Evolutionary conservation across 2,888 invertebrate genomes (phyloP).

Genomic region (Rhogogaster chlorosoma): DNA sequence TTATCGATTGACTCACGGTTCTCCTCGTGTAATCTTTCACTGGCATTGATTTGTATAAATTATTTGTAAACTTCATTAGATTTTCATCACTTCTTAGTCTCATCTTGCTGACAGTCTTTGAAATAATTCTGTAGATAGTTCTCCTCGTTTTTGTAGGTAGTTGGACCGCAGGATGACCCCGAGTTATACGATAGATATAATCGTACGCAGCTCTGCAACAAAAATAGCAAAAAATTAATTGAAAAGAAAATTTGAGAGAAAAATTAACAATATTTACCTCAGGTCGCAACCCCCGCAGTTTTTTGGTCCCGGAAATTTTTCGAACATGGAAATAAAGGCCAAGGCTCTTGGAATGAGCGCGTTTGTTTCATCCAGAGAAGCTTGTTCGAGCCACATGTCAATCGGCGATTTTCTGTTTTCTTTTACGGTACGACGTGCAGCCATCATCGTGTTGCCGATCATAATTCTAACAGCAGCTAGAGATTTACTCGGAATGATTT

Average conservation of each 20-base stretch:
- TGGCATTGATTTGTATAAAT: not conserved
- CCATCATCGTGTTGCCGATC: constrained; percentile 64
- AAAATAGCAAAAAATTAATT: not conserved
- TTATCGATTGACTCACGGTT: constrained; percentile 8
- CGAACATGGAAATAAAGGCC: constrained; percentile 68
- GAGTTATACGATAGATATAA: constrained; percentile 66
- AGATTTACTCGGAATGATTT: constrained; percentile 64
- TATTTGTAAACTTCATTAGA: not conserved
- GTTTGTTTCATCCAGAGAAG: constrained; percentile 62
- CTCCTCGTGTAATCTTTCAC: not conserved
- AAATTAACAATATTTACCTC: constrained; percentile 56
- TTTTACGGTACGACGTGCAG: constrained; percentile 43
- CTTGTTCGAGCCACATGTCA: constrained; percentile 65
- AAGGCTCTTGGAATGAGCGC: constrained; percentile 67
- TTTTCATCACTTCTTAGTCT: constrained; percentile 51
- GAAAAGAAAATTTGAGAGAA: not conserved
- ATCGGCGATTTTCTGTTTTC: constrained; percentile 56
- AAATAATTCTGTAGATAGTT: constrained; percentile 60
- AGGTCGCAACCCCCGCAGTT: constrained; percentile 65
- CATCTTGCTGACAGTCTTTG: constrained; percentile 59
- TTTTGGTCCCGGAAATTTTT: constrained; percentile 66
- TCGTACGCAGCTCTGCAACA: constrained; percentile 68
- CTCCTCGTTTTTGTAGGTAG: constrained; percentile 59
- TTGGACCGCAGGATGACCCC: constrained; percentile 58
- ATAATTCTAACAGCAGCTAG: constrained; percentile 62